Base-by-base conservation (phyloP, 2,888 invertebrate genomes). In the Drosophila anomalata region DNA sequence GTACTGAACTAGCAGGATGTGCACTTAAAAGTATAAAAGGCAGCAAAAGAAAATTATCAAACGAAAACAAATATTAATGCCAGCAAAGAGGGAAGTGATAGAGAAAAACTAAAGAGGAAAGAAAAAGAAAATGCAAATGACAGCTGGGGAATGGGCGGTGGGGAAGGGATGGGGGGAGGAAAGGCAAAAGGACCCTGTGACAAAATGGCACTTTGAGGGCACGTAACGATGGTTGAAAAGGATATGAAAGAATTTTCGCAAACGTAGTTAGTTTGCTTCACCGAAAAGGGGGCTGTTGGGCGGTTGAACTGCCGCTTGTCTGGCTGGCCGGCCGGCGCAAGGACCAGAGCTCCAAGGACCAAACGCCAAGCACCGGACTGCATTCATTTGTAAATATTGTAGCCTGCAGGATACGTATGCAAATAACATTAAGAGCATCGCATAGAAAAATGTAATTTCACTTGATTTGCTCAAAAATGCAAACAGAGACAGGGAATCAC, bases 41-140 rank as follows among this genome's bases (percentile, higher is more conserved):
- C 75, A 88, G 77, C 73, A 86, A 78, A 80, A 70, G 79, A 88
- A 87, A 88, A 87, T 84, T 87, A 88, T 85, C 87, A 88, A 88
- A 88, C 85, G 85, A 85, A 87, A 85, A 87, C 88, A 85, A 85
- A 85, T 88, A 85, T 88, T 88, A 85, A 85, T 87, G 79, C 56
- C 55, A 58, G 63, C 51, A 61, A 71, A 55, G 44, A 55, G 67
- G 57, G 3, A 56, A 57, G 14, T 9, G 20, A 53, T 51, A 52
- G 44, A 44, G 58, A 20, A 22, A 44, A 61, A 29, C 47, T 57
- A 26, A 44, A 47, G 52, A 56, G 42, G 47, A 61, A 20, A 50
- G 57, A 22, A 44, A 47, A 53, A 56, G 42, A 72, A 83, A 78
- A 84, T 84, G 85, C 74, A 87, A 81, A 88, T 83, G 86, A 77